phyloP scores from a whole-genome alignment of 2,113 vertebrate genomes.

The Spilogale gracilis region DNA sequence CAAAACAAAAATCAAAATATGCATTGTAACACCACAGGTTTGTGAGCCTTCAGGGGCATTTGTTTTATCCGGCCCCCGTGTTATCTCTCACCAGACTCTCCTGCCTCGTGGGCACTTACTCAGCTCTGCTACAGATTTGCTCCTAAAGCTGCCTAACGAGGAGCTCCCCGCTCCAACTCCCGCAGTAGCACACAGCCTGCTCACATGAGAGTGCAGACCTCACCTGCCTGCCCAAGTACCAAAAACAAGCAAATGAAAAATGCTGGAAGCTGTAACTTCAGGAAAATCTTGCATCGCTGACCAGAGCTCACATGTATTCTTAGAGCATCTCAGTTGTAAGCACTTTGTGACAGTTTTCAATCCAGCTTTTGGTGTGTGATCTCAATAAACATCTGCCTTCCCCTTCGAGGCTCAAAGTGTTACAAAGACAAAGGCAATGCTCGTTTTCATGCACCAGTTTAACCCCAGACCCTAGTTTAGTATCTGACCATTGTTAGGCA shows the following conservation, averaged over 20 bases:
- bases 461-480: not conserved
- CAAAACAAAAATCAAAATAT: not conserved
- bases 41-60: not conserved
- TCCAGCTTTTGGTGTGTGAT: not conserved
- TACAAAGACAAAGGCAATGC: not conserved
- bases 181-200: rapidly evolving
- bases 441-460: not conserved
- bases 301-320: not conserved
- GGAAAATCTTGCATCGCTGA: not conserved
- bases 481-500: not conserved
- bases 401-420: not conserved
- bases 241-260: not conserved
- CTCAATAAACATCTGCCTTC: not conserved
- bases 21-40: not conserved
- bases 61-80: not conserved
- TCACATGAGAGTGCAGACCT: not conserved
- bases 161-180: not conserved
- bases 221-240: not conserved
- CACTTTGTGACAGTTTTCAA: not conserved
- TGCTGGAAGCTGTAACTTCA: not conserved
- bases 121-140: not conserved
- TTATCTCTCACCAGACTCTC: not conserved
- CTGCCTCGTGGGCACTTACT: too few relatives aligned
- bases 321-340: not conserved
- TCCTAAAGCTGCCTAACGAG: not conserved